These are phyloP conservation scores for Mus minutoides DNA, from an alignment of 2,797 vertebrate species.

Conservation along the genomic window DNA sequence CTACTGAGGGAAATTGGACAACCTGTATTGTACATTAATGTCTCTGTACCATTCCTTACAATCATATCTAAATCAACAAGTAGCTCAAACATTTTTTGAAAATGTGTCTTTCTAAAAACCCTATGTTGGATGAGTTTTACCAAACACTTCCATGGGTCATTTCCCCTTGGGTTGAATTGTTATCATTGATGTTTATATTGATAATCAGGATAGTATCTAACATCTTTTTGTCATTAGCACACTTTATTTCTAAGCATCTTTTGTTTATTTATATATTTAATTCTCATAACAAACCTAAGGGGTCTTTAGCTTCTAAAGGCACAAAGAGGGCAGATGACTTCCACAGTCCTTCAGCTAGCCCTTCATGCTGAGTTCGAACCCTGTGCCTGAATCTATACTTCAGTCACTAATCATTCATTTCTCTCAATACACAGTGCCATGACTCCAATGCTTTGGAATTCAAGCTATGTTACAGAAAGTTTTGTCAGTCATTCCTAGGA, in stretches of 20 bases:
- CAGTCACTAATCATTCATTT: background rate
- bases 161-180: background rate
- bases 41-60: constrained; percentile 23
- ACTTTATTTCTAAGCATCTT: constrained; percentile 19
- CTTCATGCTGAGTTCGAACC: background rate
- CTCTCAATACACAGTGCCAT: background rate
- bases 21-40: background rate
- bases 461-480: background rate
- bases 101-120: constrained; percentile 24
- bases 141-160: background rate
- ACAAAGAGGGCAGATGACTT: background rate
- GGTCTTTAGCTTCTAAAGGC: background rate
- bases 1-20: background rate
- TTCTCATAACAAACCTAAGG: background rate
- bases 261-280: background rate
- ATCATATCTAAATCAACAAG: background rate
- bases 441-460: background rate
- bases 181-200: background rate
- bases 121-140: background rate
- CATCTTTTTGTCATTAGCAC: background rate
- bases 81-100: background rate
- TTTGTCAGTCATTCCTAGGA: background rate
- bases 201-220: background rate
- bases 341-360: background rate
- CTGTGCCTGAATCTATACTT: background rate